Evolutionary conservation across 2,797 vertebrate genomes (phyloP), one percentile per base, ranked within the genome.

Genomic region (Petrocephalus schoutedeni): DNA sequence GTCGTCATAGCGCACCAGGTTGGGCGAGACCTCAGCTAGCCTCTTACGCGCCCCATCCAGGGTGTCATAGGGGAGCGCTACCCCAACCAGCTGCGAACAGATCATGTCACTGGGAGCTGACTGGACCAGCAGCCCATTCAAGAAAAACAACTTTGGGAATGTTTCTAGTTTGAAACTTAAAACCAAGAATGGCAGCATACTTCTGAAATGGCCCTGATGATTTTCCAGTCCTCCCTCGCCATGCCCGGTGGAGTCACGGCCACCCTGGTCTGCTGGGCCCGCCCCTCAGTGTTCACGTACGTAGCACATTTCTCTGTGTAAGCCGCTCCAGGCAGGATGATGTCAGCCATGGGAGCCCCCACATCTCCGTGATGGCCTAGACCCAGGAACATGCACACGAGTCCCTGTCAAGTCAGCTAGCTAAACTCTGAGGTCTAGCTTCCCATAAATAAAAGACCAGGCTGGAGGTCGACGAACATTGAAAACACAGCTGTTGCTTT

Each of bases 191-290:
- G 21, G 58, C 57, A 64, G 32, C 87, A 89, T 94, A 99, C 98
- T 96, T 99, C 98, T 56, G 98, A 98, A 23, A 99, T 32, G 1
- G 98, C 98, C 90, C 98, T 95, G 91, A 99, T 93, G 92, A 99
- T 96, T 94, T 93, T 98, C 98, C 98, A 99, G 95, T 99, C 98
- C 89, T 99, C 98, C 88, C 98, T 95, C 59, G 98, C 98, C 94
- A 98, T 91, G 41, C 98, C 98, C 0, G 98, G 98, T 4, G 98
- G 93, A 0, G 97, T 99, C 88, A 99, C 97, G 0, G 98, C 98
- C 90, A 97, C 91, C 89, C 96, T 95, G n/a, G 98, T 99, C 93
- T 98, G 97, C 87, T 99, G 98, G 90, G 98, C 97, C 90, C 98
- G 93, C 2, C 98, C 98, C 92, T 99, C 98, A 0, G 97, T 99